Base-by-base conservation (phyloP, 2,888 invertebrate species). In the Sipunculus nudus region DNA sequence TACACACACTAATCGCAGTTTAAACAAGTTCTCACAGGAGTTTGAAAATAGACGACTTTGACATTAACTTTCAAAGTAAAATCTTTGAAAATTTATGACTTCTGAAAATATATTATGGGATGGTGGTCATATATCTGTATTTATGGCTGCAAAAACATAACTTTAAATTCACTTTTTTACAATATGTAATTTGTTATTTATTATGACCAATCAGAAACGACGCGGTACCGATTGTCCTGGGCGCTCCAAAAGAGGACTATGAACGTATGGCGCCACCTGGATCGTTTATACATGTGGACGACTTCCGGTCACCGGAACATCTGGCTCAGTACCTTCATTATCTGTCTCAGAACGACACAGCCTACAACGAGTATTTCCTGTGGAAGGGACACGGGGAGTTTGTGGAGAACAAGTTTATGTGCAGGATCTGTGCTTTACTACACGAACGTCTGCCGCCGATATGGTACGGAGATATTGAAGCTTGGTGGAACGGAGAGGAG, bases 351-450 rank as follows among this genome's bases (percentile, higher is more conserved):
- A 91, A 97, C 82, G 94, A 96, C 80, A 89, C 89, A 43, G 87
- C 94, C 2, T 97, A 96, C 84, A 96, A 97, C 84, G 92, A 93
- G 29, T 97, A 97, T 84, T 96, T 97, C 84, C 89, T 89, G 73
- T 95, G 94, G 94, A 91, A 94, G 86, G 93, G 93, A 46, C 94
- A 94, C 0, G 97, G 97, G 1, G 92, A 95, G 83, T 95, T 97
- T 81, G 92, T 97, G 76, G 96, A 98, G 85, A 97, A 97, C 25
- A 94, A 90, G 83, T 95, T 94, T 85, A 94, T 94, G 89, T 96
- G 94, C 81, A 89, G 94, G 40, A 87, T 95, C 60, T 95, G 95
- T 83, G 90, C 92, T 29, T 71, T 83, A 74, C 63, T 79, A n/a
- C 67, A 71, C 53, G 50, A 43, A 3, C 28, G 41, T n/a, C 41